Percentiles rank a stretch among this genome's conserved stretches.
phyloP scores from a whole-genome alignment of 37 sponge, comb jelly and placozoan species.

The Lycopodina hypogea region DNA sequence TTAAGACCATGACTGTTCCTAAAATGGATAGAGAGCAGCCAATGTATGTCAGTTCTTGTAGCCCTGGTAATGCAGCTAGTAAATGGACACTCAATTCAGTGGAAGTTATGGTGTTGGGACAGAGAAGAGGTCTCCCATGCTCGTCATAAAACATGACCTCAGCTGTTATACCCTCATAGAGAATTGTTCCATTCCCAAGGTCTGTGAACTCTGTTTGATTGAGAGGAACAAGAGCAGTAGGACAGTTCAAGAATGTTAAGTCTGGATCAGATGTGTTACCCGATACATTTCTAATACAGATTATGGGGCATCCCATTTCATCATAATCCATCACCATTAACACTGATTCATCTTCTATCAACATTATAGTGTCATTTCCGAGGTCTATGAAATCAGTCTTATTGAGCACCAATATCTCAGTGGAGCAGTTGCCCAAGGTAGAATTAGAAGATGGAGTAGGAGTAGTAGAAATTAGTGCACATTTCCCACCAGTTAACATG shows the following conservation, averaged over 20 bases:
- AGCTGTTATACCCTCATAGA: background rate
- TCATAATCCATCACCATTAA: no score
- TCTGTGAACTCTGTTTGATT: background rate
- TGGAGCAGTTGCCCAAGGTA: background rate
- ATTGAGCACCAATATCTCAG: slow-evolving; percentile 2
- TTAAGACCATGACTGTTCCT: slow-evolving; percentile 23
- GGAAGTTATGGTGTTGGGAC: background rate
- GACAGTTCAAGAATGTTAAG: slow-evolving; percentile 10
- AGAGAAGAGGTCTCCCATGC: background rate
- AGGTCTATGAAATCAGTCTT: no score
- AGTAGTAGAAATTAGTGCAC: background rate
- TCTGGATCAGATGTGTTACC: no score
- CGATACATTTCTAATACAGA: background rate
- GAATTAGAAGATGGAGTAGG: background rate
- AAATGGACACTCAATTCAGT: background rate
- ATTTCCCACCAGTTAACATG: background rate
- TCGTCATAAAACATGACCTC: slow-evolving; percentile 2
- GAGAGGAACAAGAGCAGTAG: background rate
- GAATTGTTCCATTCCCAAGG: slow-evolving; percentile 4
- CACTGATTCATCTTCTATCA: background rate
- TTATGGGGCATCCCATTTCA: background rate
- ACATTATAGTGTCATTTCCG: no score
- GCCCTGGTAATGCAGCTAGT: background rate
- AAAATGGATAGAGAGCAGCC: slow-evolving; percentile 52
- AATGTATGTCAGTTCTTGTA: slow-evolving; percentile 41